A percentile compares a stretch with the other conserved stretches of the same genome.
These are phyloP conservation scores for Cheirogaleus major DNA, from an alignment of 2,797 vertebrate species.

Conservation along the genomic window DNA sequence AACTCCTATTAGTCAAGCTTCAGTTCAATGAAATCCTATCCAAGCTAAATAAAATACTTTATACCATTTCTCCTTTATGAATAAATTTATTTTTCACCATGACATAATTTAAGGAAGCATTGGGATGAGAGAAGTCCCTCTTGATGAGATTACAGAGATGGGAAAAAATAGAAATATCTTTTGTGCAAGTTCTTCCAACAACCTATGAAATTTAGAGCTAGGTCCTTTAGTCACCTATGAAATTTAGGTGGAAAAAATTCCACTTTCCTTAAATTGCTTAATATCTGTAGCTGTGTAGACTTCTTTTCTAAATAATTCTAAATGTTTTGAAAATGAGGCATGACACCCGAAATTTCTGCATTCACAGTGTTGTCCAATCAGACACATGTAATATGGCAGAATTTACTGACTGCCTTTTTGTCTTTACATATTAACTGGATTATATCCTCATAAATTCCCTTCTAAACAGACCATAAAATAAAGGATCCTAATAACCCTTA, in stretches of 20 bases:
- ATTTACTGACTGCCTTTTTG: neutral
- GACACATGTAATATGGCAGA: neutral
- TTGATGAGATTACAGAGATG: neutral
- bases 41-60: conserved; percentile 27
- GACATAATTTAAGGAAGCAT: neutral
- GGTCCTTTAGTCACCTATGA: neutral
- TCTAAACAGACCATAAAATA: neutral
- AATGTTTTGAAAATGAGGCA: neutral
- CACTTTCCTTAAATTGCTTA: neutral
- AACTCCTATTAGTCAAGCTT: conserved; percentile 16
- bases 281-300: neutral
- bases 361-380: neutral
- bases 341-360: neutral
- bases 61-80: neutral
- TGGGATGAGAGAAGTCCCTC: neutral
- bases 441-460: neutral
- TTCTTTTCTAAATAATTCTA: conserved; percentile 46
- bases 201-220: neutral
- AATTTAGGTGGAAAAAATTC: neutral
- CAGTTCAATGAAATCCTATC: neutral
- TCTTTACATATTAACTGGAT: neutral
- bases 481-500: neutral
- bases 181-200: neutral
- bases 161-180: neutral
- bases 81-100: neutral